Evolutionary conservation across 2,888 invertebrate species (phyloP), one percentile per base, ranked within the genome.

Genomic region (Dendrolimus pini): DNA sequence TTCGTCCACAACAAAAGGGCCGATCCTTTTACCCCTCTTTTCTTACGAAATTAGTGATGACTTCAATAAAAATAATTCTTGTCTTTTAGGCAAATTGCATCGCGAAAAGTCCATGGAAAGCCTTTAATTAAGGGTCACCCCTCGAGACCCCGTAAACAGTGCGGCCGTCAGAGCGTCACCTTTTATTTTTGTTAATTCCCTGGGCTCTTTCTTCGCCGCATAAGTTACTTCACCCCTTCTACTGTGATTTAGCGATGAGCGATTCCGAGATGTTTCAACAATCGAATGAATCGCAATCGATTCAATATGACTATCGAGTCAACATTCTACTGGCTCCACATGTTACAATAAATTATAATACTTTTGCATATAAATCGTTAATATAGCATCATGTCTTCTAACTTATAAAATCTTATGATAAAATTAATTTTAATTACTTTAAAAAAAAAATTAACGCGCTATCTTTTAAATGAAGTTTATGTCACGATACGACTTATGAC

Each of bases 21-120:
- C 68, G 71, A 68, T 75, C 71, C 59, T 55, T 62, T 60, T 64
- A 65, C 71, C 73, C 79, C 77, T 77, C 78, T 77, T 81, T 82
- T 82, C 80, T 79, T 74, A 69, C 71, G 78, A 89, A 90, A 90
- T 90, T 90, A 90, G 89, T 89, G 90, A 90, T 90, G 90, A 89
- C 90, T 90, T 89, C 90, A 90, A 90, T 90, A 90, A 90, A 90
- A 90, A 90, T 90, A 90, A 90, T 90, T 90, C 90, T 88, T 89
- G 89, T 90, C 90, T 89, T 90, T 89, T 89, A 89, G 74, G 85
- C 89, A 90, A 90, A 90, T 90, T 90, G 90, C 90, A 89, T 89
- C 87, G 88, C 85, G 86, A 87, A 89, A 86, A 85, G 89, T 89
- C 89, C 88, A 77, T 30, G 30, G 30, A 88, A 90, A 89, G 88